Conservation (phyloP, 1,140 invertebrate species). For the Coelopa frigida region DNA sequence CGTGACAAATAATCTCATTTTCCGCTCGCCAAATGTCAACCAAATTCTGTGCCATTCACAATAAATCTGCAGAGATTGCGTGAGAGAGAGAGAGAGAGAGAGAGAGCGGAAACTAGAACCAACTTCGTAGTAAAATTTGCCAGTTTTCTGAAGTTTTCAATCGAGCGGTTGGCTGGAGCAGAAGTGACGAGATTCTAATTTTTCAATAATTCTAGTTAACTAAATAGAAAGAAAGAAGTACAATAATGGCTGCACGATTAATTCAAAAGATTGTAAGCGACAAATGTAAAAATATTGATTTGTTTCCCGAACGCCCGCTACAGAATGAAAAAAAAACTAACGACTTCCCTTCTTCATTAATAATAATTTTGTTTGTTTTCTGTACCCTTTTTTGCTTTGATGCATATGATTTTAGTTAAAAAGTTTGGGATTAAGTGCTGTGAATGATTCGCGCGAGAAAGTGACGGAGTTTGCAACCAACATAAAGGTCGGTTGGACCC, state of each 20-base stretch:
- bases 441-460: constrained; percentile 23
- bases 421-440: constrained; percentile 33
- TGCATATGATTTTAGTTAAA: constrained; percentile 27
- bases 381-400: constrained; percentile 6
- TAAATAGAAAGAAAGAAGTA: constrained; percentile 16
- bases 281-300: constrained; percentile 10
- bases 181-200: too few species aligned
- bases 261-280: constrained; percentile 43
- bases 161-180: too few species aligned
- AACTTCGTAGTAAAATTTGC: too few species aligned
- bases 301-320: constrained; percentile 4
- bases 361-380: constrained; percentile 7
- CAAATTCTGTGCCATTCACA: too few species aligned
- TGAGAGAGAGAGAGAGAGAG: too few species aligned
- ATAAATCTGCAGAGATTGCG: too few species aligned
- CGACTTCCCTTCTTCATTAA: too few species aligned
- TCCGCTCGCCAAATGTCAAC: too few species aligned
- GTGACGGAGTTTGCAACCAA: constrained; percentile 15
- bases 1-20: too few species aligned
- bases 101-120: too few species aligned
- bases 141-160: too few species aligned
- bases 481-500: constrained; percentile 31
- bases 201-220: too few species aligned
- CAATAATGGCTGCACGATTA: constrained; percentile 42
- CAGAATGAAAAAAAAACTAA: constrained; percentile 1